Evolutionary conservation across 2,113 vertebrate genomes (phyloP).

Genomic region (Speoplatyrhinus poulsoni): DNA sequence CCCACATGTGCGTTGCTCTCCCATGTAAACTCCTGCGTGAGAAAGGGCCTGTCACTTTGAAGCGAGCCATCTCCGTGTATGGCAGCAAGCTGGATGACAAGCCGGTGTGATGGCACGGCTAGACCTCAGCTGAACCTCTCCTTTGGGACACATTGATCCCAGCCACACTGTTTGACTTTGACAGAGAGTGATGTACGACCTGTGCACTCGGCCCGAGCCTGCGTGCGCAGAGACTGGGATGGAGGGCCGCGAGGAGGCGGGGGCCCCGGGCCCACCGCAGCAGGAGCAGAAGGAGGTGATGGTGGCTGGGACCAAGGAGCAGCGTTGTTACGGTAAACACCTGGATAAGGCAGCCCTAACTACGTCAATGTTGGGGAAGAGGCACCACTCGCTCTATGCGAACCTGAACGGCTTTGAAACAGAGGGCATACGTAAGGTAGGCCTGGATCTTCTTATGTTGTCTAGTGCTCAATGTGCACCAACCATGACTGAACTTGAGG

Average conservation of each 20-base stretch:
- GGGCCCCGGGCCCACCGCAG: conserved; percentile 45
- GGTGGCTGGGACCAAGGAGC: conserved; percentile 32
- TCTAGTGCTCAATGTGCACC: background rate
- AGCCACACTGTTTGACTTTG: conserved; percentile 35
- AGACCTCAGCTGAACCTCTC: conserved; percentile 11
- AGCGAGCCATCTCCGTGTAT: conserved; percentile 14
- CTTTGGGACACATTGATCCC: conserved; percentile 45
- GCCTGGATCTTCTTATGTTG: conserved; percentile 6
- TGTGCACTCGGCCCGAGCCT: conserved; percentile 68
- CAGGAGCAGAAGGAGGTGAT: conserved; percentile 16
- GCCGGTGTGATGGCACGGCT: conserved; percentile 28
- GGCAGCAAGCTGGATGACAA: conserved; percentile 38
- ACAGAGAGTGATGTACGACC: conserved; percentile 73
- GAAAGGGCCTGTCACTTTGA: background rate
- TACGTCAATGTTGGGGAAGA: conserved; percentile 65
- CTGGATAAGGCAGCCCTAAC: conserved; percentile 36
- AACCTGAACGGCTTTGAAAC: conserved; percentile 73
- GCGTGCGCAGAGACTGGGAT: conserved; percentile 39
- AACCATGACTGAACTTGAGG: background rate
- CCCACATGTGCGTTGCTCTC: conserved; percentile 5
- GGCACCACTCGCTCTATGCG: conserved; percentile 75
- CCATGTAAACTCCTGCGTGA: conserved; percentile 11
- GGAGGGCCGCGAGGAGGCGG: conserved; percentile 36
- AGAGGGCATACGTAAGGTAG: conserved; percentile 69
- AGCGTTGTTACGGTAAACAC: conserved; percentile 20